phyloP scores from a whole-genome alignment of 1,140 invertebrate genomes.

The Pygmarrhopalites habei region DNA sequence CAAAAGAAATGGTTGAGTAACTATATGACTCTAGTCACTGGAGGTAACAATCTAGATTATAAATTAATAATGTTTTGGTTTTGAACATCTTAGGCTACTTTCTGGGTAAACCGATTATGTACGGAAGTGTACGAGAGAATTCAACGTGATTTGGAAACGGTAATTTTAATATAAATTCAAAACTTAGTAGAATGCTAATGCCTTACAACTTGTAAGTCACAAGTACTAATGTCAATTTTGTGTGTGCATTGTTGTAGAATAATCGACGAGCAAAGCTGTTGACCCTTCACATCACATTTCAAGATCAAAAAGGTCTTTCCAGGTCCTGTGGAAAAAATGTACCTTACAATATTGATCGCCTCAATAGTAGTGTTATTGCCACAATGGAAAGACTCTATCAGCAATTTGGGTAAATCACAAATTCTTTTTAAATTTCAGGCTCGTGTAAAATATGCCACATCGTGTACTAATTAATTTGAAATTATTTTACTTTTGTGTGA shows the following conservation, averaged over 20 bases:
- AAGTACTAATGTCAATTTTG: not conserved
- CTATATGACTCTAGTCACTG: not conserved
- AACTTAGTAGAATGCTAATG: not conserved
- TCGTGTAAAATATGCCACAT: not conserved
- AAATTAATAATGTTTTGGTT: not conserved
- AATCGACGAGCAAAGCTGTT: slow-evolving; percentile 31
- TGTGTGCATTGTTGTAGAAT: slow-evolving; percentile 20
- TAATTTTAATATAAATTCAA: slow-evolving; percentile 24
- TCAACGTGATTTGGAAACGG: slow-evolving; percentile 59
- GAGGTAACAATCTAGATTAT: not conserved
- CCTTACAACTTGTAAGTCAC: not conserved
- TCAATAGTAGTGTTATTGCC: slow-evolving; percentile 11
- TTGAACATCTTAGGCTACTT: slow-evolving; percentile 46
- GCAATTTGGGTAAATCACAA: slow-evolving; percentile 14
- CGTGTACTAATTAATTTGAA: not conserved
- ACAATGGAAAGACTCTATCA: slow-evolving; percentile 31
- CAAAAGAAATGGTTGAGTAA: slow-evolving; percentile 55
- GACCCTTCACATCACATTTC: slow-evolving; percentile 30
- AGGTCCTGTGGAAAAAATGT: slow-evolving; percentile 19
- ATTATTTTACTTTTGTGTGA: not conserved
- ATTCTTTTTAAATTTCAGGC: not conserved
- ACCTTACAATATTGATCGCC: slow-evolving; percentile 22
- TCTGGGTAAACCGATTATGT: slow-evolving; percentile 73
- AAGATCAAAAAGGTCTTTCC: slow-evolving; percentile 23
- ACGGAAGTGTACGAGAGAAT: slow-evolving; percentile 77